These are phyloP conservation scores for Anas bahamensis DNA, from an alignment of 2,797 vertebrate genomes.

Conservation along the genomic window DNA sequence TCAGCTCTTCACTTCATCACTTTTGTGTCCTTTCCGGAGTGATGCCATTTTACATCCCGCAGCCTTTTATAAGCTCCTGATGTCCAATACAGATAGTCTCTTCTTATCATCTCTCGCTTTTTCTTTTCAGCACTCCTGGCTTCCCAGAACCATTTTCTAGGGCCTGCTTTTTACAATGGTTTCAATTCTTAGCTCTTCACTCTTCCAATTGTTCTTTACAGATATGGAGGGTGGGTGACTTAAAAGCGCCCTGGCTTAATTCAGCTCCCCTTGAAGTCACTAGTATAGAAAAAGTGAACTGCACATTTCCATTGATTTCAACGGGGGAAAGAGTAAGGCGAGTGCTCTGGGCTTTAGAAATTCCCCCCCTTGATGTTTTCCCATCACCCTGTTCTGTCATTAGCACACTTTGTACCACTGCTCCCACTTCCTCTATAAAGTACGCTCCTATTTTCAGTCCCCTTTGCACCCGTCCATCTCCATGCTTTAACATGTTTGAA, in stretches of 20 bases:
- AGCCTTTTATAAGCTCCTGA: conserved; percentile 56
- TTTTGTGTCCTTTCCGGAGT: conserved; percentile 39
- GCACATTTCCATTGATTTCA: conserved; percentile 50
- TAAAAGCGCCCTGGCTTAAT: conserved; percentile 22
- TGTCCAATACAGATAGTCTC: conserved; percentile 50
- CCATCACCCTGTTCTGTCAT: conserved; percentile 39
- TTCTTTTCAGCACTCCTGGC: conserved; percentile 56
- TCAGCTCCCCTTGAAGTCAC: conserved; percentile 57
- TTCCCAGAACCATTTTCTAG: conserved; percentile 50
- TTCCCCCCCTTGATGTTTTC: conserved; percentile 49
- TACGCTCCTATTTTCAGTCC: background rate
- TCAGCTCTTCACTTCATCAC: conserved; percentile 32
- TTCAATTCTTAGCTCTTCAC: conserved; percentile 57
- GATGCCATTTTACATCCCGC: conserved; percentile 54
- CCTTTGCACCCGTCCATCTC: background rate
- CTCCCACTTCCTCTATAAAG: background rate
- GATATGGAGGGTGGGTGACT: conserved; percentile 39
- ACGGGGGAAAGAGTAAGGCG: conserved; percentile 29
- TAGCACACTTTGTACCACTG: conserved; percentile 19
- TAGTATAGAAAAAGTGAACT: conserved; percentile 31
- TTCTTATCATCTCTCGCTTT: conserved; percentile 42
- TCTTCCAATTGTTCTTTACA: conserved; percentile 60
- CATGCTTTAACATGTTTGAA: background rate
- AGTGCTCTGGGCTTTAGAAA: conserved; percentile 49
- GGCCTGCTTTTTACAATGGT: conserved; percentile 8